These are phyloP conservation scores for Falco cherrug DNA, from an alignment of 2,797 vertebrate species.

Conservation along the genomic window DNA sequence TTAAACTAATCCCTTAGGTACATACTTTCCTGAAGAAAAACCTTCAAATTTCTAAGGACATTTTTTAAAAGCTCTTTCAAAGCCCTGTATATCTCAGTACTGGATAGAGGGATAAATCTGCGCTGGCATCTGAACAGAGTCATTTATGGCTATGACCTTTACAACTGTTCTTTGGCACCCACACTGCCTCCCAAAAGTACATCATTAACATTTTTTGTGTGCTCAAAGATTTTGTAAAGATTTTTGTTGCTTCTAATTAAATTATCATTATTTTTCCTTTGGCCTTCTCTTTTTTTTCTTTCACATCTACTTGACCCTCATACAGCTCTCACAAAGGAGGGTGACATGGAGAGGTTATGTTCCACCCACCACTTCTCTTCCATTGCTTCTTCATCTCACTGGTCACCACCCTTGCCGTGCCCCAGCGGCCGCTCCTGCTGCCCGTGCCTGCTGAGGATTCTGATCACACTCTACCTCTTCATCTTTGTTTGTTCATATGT, in stretches of 20 bases:
- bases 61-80: neutral
- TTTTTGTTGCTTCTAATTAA: constrained; percentile 56
- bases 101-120: neutral
- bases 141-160: neutral
- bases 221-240: constrained; percentile 35
- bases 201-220: constrained; percentile 35
- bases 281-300: constrained; percentile 66
- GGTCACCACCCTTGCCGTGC: constrained; percentile 74
- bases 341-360: constrained; percentile 69
- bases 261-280: constrained; percentile 74
- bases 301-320: constrained; percentile 62
- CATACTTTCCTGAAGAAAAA: neutral
- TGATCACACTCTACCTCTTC: constrained; percentile 78
- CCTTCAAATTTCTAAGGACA: neutral
- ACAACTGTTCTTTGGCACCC: neutral
- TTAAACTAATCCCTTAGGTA: neutral
- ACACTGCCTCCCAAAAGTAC: neutral
- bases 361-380: constrained; percentile 63
- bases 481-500: constrained; percentile 80
- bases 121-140: constrained; percentile 68
- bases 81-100: neutral
- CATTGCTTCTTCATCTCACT: constrained; percentile 73
- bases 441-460: constrained; percentile 77
- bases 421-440: constrained; percentile 77
- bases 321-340: constrained; percentile 71